Percentiles rank a stretch among this genome's conserved stretches.
Evolutionary conservation across 2,888 invertebrate genomes (phyloP).

Genomic region (Limnephilus auricula): DNA sequence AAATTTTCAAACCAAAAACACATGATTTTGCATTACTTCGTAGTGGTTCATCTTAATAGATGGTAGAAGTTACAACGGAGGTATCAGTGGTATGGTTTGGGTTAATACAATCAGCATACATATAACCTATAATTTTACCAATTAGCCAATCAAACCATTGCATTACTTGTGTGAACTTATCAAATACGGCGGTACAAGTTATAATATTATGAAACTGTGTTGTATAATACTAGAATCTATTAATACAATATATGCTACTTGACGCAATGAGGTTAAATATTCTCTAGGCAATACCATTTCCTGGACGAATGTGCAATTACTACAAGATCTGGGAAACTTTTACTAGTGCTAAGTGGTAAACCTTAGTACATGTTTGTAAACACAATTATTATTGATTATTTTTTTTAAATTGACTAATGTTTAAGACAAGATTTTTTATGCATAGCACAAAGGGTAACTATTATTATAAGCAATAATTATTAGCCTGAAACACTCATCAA

Average conservation of each 20-base stretch:
- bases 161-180: not conserved
- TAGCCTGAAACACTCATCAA: too few species aligned
- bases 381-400: too few species aligned
- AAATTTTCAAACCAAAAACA: too few species aligned
- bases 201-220: not conserved
- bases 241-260: not conserved
- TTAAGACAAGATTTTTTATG: too few species aligned
- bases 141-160: not conserved
- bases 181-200: not conserved
- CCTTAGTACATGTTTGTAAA: not conserved
- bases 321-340: not conserved
- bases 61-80: too few species aligned
- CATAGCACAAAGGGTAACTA: too few species aligned
- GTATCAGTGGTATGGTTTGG: too few species aligned
- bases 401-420: too few species aligned
- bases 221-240: not conserved
- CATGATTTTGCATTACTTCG: too few species aligned
- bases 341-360: not conserved
- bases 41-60: too few species aligned
- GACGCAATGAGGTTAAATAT: not conserved
- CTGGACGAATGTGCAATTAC: not conserved
- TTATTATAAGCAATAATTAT: too few species aligned
- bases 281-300: not conserved
- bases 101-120: not conserved
- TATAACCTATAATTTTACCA: not conserved